Evolutionary conservation across 1,140 invertebrate species (phyloP).

Genomic region (Zophobas morio): DNA sequence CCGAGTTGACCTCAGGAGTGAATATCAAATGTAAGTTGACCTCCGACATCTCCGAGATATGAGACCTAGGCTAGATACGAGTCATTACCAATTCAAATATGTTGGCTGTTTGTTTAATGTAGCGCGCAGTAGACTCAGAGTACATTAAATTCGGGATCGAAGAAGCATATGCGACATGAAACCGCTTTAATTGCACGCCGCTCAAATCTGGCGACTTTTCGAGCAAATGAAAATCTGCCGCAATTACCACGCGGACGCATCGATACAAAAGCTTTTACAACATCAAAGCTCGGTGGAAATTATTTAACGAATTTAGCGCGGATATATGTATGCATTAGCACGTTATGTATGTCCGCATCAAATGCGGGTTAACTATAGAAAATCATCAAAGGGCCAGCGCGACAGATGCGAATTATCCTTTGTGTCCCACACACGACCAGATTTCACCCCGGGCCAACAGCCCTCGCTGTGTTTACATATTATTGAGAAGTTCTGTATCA

Average conservation of each 20-base stretch:
- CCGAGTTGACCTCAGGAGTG: conserved; percentile 35
- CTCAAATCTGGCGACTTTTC: conserved; percentile 5
- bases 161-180: conserved; percentile 5
- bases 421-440: conserved; percentile 51
- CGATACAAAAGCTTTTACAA: conserved; percentile 46
- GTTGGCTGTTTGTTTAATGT: conserved; percentile 58
- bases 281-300: conserved; percentile 47
- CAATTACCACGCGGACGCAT: conserved; percentile 31
- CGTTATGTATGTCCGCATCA: conserved; percentile 48
- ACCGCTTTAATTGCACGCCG: conserved; percentile 7
- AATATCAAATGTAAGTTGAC: conserved; percentile 48
- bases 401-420: conserved; percentile 52
- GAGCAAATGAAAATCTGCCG: conserved; percentile 23
- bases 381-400: conserved; percentile 53
- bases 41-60: conserved; percentile 44
- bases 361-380: conserved; percentile 52
- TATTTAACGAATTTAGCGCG: conserved; percentile 50
- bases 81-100: conserved; percentile 59
- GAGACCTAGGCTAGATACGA: conserved; percentile 47
- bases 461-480: conserved; percentile 49
- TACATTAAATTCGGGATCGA: background rate
- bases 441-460: conserved; percentile 41
- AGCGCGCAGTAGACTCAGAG: conserved; percentile 12
- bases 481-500: conserved; percentile 50
- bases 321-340: conserved; percentile 47